phyloP scores from a whole-genome alignment of 1,140 invertebrate species.

The Thaumetopoea pityocampa region DNA sequence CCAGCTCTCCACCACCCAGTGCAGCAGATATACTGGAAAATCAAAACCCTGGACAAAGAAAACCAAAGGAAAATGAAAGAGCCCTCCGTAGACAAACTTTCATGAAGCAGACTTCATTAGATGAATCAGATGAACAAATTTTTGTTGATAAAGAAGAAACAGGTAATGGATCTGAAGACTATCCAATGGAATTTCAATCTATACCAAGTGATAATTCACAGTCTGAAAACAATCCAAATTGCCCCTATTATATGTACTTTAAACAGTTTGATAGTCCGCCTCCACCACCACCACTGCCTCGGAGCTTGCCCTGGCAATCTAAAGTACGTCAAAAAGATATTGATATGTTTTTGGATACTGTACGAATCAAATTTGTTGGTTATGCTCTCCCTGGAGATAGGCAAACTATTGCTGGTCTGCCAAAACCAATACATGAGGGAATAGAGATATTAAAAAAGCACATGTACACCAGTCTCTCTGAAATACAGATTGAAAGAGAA shows the following conservation, averaged over 20 bases:
- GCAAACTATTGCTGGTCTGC: slow-evolving; percentile 93
- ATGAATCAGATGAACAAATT: slow-evolving; percentile 85
- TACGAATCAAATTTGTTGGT: slow-evolving; percentile 96
- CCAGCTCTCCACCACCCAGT: slow-evolving; percentile 95
- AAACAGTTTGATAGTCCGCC: slow-evolving; percentile 70
- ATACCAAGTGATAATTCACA: slow-evolving; percentile 51
- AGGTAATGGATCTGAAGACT: slow-evolving; percentile 69
- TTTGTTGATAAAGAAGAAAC: slow-evolving; percentile 82
- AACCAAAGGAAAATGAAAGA: slow-evolving; percentile 66
- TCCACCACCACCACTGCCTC: slow-evolving; percentile 71
- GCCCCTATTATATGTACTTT: slow-evolving; percentile 62
- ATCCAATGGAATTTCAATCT: slow-evolving; percentile 66
- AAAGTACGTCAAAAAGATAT: slow-evolving; percentile 97
- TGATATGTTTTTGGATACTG: slow-evolving; percentile 93
- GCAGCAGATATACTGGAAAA: slow-evolving; percentile 94
- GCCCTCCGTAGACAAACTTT: slow-evolving; percentile 81
- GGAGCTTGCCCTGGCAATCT: slow-evolving; percentile 93
- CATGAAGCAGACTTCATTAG: slow-evolving; percentile 95
- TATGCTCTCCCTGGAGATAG: slow-evolving; percentile 91
- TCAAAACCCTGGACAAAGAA: slow-evolving; percentile 86
- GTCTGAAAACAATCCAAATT: slow-evolving; percentile 52
- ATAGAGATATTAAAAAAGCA: slow-evolving; percentile 93
- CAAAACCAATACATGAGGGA: slow-evolving; percentile 96
- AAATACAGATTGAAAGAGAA: slow-evolving; percentile 90
- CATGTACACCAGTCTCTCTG: slow-evolving; percentile 89